phyloP scores from a whole-genome alignment of 2,888 invertebrate genomes.

The Ormia ochracea region DNA sequence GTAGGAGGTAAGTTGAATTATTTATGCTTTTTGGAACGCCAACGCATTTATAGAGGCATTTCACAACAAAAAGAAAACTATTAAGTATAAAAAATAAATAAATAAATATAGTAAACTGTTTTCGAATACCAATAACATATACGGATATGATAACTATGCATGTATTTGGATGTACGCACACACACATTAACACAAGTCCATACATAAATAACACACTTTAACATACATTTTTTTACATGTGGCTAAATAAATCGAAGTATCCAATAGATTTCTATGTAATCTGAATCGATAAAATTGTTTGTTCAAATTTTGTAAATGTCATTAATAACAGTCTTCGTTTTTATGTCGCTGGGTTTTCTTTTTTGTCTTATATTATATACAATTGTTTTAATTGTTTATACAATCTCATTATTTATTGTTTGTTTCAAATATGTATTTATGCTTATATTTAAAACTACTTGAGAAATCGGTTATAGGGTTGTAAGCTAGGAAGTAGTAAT shows the following conservation, averaged over 20 bases:
- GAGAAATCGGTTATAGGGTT: slow-evolving; percentile 61
- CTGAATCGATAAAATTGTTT: slow-evolving; percentile 17
- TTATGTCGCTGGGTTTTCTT: slow-evolving; percentile 52
- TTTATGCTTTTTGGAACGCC: not conserved
- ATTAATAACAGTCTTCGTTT: slow-evolving; percentile 49
- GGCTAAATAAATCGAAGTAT: slow-evolving; percentile 5
- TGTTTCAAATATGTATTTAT: slow-evolving; percentile 13
- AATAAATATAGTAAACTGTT: not conserved
- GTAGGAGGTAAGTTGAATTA: slow-evolving; percentile 22
- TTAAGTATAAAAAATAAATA: not conserved
- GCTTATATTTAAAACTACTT: slow-evolving; percentile 59
- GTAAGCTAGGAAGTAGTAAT: slow-evolving; percentile 59
- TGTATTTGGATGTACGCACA: not conserved
- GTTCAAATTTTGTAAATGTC: slow-evolving; percentile 43
- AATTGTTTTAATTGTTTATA: slow-evolving; percentile 41
- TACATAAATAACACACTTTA: too few species aligned
- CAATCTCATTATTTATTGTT: slow-evolving; percentile 51
- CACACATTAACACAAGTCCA: not conserved
- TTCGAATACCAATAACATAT: not conserved
- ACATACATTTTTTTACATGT: not conserved
- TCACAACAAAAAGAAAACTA: not conserved
- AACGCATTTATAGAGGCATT: not conserved
- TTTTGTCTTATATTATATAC: slow-evolving; percentile 45
- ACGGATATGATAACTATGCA: not conserved
- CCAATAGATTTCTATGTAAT: slow-evolving; percentile 8